These are phyloP conservation scores for Buphagus erythrorhynchus DNA, from an alignment of 2,797 vertebrate species.

Conservation along the genomic window DNA sequence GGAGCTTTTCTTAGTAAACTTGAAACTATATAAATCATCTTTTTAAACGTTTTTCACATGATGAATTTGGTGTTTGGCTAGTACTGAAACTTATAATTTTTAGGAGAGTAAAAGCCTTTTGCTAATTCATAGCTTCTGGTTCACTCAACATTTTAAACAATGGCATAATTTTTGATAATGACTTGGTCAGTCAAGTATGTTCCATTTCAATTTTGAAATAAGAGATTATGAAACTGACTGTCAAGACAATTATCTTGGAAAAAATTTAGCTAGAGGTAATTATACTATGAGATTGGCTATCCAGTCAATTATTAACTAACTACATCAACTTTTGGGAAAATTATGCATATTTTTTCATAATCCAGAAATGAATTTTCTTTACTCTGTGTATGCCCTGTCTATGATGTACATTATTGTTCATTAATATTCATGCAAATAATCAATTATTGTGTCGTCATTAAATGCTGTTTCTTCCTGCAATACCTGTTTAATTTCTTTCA, in stretches of 20 bases:
- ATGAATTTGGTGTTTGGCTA: not conserved
- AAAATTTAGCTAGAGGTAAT: not conserved
- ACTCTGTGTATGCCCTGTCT: not conserved
- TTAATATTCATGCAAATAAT: not conserved
- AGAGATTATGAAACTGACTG: not conserved
- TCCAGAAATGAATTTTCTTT: not conserved
- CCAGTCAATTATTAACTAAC: not conserved
- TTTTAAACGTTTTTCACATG: not conserved
- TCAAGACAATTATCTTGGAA: not conserved
- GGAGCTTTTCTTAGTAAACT: not conserved
- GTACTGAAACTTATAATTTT: not conserved
- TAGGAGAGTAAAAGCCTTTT: not conserved
- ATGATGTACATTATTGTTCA: not conserved
- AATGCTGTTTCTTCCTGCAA: not conserved
- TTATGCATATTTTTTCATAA: not conserved
- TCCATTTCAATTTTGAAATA: not conserved
- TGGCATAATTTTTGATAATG: not conserved
- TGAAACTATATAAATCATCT: not conserved
- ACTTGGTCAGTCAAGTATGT: not conserved
- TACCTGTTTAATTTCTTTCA: not conserved
- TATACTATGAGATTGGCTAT: not conserved
- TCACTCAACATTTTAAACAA: not conserved
- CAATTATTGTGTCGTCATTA: not conserved
- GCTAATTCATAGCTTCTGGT: not conserved
- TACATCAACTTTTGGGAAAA: not conserved